Evolutionary conservation across 2,113 vertebrate species (phyloP).

Genomic region (Tyrannus savana): DNA sequence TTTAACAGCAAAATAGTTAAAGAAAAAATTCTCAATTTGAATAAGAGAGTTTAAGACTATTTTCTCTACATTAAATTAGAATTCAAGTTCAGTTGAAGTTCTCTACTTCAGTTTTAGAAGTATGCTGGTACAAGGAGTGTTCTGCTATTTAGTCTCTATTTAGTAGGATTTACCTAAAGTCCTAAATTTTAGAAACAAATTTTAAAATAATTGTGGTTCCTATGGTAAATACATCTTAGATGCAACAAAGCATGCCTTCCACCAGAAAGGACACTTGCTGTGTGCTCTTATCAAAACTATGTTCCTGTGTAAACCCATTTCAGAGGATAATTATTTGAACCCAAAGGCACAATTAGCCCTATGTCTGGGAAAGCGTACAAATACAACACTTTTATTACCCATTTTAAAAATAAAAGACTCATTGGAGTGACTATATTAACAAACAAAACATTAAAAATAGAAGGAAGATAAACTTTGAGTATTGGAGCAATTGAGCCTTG

Average conservation of each 20-base stretch:
- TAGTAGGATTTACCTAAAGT: neutral
- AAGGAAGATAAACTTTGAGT: neutral
- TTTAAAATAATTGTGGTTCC: neutral
- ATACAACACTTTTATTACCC: neutral
- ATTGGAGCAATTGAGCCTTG: neutral
- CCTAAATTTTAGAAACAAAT: neutral
- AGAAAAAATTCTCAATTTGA: neutral
- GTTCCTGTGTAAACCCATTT: neutral
- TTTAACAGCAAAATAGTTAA: neutral
- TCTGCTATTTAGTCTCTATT: neutral
- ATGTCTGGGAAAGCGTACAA: neutral
- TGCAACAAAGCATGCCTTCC: neutral
- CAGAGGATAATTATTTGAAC: neutral
- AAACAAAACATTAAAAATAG: neutral
- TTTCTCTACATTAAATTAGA: neutral
- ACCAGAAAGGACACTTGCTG: neutral
- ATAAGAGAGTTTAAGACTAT: neutral
- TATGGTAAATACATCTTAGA: neutral
- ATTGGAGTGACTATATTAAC: neutral
- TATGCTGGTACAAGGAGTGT: neutral
- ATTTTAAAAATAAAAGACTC: neutral
- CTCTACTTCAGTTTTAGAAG: neutral
- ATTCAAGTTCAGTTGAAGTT: neutral
- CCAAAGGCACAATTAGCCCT: neutral
- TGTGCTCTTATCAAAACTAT: neutral